Evolutionary conservation across 2,888 invertebrate genomes (phyloP).

Genomic region (Agonopterix alstromeriana): DNA sequence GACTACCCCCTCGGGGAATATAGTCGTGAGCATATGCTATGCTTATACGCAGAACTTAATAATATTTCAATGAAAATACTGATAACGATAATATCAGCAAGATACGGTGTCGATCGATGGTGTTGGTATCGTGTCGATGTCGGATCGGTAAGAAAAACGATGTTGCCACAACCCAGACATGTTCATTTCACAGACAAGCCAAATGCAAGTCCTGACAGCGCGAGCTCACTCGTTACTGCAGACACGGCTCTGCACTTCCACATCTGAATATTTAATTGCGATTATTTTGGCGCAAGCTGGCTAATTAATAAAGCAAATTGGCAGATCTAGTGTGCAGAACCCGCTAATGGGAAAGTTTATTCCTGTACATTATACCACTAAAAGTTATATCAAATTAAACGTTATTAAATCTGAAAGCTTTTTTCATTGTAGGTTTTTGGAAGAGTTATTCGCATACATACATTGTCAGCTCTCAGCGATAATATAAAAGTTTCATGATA

Average conservation of each 20-base stretch:
- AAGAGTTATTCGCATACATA: too few relatives aligned
- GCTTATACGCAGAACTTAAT: too few relatives aligned
- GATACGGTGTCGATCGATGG: too few relatives aligned
- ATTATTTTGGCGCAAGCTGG: slow-evolving; percentile 52
- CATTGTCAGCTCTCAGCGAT: too few relatives aligned
- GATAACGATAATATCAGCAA: too few relatives aligned
- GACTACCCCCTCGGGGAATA: too few relatives aligned
- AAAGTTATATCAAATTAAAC: not conserved
- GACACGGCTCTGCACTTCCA: slow-evolving; percentile 66
- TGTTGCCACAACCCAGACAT: slow-evolving; percentile 43
- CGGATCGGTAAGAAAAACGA: too few relatives aligned
- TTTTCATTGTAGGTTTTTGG: not conserved
- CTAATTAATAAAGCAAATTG: slow-evolving; percentile 61
- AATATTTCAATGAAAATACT: too few relatives aligned
- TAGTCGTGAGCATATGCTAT: too few relatives aligned
- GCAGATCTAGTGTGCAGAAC: slow-evolving; percentile 32
- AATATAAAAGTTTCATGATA: too few relatives aligned
- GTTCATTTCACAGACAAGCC: slow-evolving; percentile 64
- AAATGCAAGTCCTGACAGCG: slow-evolving; percentile 63
- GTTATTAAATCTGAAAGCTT: slow-evolving; percentile 20
- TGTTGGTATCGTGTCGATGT: too few relatives aligned
- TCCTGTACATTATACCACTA: slow-evolving; percentile 13
- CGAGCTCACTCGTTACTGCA: slow-evolving; percentile 36
- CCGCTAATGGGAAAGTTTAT: slow-evolving; percentile 43
- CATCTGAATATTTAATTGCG: slow-evolving; percentile 67